Conservation (phyloP, 2,888 invertebrate genomes). For the Caenorhabditis auriculariae region DNA sequence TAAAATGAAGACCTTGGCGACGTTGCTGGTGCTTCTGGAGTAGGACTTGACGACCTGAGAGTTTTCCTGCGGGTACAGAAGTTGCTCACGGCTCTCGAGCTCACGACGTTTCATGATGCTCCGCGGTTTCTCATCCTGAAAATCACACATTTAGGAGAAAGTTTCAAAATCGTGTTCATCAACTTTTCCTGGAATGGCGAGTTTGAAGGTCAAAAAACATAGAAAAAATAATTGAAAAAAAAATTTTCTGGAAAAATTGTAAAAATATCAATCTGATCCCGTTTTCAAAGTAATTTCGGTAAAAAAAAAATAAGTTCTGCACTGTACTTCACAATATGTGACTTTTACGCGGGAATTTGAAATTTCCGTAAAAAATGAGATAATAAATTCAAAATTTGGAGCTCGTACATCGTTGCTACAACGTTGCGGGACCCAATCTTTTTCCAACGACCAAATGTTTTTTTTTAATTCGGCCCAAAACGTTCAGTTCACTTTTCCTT, state of each 20-base stretch:
- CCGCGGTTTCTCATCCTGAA: constrained; percentile 55
- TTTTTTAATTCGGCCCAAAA: background rate
- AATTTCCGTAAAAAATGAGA: too few species aligned
- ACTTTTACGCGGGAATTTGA: too few species aligned
- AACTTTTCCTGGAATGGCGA: background rate
- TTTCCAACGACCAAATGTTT: background rate
- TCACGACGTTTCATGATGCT: constrained; percentile 58
- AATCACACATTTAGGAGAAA: background rate
- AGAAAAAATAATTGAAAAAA: background rate
- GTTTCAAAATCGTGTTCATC: background rate
- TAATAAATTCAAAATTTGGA: too few species aligned
- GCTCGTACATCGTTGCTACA: too few species aligned
- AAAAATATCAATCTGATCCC: background rate
- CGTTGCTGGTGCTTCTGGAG: constrained; percentile 8
- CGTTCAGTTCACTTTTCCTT: too few species aligned
- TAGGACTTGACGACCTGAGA: constrained; percentile 36
- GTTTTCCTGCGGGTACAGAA: constrained; percentile 45
- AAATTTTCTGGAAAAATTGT: background rate
- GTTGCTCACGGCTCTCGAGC: constrained; percentile 49
- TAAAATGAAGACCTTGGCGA: constrained; percentile 9
- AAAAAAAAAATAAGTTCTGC: constrained; percentile 4
- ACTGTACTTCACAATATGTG: too few species aligned
- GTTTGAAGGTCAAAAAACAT: background rate
- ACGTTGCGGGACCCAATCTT: background rate
- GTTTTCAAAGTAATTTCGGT: background rate